phyloP scores from a whole-genome alignment of 2,888 invertebrate genomes.

The Aporophyla nigra region DNA sequence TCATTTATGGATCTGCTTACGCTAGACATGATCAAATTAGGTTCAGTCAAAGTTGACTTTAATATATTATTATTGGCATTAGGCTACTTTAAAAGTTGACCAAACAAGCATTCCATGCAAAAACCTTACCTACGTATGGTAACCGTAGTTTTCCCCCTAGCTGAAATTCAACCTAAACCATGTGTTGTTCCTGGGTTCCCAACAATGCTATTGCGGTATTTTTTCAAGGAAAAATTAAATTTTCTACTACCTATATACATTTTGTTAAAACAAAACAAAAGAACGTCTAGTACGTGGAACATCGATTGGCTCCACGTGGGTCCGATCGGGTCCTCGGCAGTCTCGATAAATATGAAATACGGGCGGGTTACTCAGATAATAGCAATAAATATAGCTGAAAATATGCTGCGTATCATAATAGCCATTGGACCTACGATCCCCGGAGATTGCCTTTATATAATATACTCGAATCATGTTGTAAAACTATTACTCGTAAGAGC shows the following conservation, averaged over 20 bases:
- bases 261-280: slow-evolving; percentile 35
- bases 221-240: slow-evolving; percentile 24
- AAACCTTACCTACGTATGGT: background rate
- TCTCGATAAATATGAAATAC: slow-evolving; percentile 80
- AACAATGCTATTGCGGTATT: background rate
- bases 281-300: slow-evolving; percentile 49
- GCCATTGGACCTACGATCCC: slow-evolving; percentile 67
- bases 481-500: slow-evolving; percentile 61
- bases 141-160: background rate
- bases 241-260: too few species aligned
- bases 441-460: slow-evolving; percentile 67
- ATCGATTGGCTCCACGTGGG: slow-evolving; percentile 69
- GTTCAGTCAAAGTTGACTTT: too few species aligned
- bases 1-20: too few species aligned
- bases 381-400: slow-evolving; percentile 79
- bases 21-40: too few species aligned
- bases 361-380: slow-evolving; percentile 76
- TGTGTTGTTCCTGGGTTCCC: background rate
- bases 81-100: background rate
- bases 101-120: background rate
- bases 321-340: slow-evolving; percentile 70
- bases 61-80: too few species aligned
- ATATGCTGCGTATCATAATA: slow-evolving; percentile 73
- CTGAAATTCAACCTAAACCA: slow-evolving; percentile 24
- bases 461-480: slow-evolving; percentile 59